Evolutionary conservation across 2,113 vertebrate species (phyloP), one percentile per base, ranked within the genome.

Genomic region (Falco punctatus): DNA sequence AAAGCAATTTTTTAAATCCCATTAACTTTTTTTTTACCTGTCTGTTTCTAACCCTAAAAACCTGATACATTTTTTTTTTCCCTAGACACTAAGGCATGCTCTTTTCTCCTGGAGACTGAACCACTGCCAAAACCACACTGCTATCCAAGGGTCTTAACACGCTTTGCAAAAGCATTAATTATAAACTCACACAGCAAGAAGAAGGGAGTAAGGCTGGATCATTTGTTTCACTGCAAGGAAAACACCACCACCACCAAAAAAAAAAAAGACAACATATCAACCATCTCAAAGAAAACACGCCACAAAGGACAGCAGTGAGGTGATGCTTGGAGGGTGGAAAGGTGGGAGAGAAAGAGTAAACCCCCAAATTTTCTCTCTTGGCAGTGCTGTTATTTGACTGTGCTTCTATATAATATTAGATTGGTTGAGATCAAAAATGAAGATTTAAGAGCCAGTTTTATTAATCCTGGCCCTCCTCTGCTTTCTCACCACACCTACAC

Each of bases 31-130:
- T 81, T 78, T 51, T 79, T 26, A 86, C 57, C 30, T 65, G 8
- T 10, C 66, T 91, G 55, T 84, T 95, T 87, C 66, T 79, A 84
- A 83, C 78, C 15, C n/a, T 66, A 52, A 86, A 92, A 89, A 62
- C 22, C 51, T 67, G 28, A 30, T 48, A 5, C 38, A 4, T 11
- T 67, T 81, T 26, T 62, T 83, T 81, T 87, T 72, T 38, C 5
- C 28, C 75, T 69, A 61, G 16, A 69, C 13, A 86, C 75, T 9
- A 64, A 86, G 44, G 48, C 83, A 74, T 67, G 88, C 0, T 0
- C n/a, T 91, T 92, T 96, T 59, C 86, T 88, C 90, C 61, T 87
- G 82, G 65, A 95, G 82, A 72, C 59, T 92, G 95, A 96, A 92
- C 27, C 32, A 40, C 69, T 94, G 90, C 88, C 95, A 93, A 90